phyloP scores from a whole-genome alignment of 2,888 invertebrate species.

The Xiphydria camelus region DNA sequence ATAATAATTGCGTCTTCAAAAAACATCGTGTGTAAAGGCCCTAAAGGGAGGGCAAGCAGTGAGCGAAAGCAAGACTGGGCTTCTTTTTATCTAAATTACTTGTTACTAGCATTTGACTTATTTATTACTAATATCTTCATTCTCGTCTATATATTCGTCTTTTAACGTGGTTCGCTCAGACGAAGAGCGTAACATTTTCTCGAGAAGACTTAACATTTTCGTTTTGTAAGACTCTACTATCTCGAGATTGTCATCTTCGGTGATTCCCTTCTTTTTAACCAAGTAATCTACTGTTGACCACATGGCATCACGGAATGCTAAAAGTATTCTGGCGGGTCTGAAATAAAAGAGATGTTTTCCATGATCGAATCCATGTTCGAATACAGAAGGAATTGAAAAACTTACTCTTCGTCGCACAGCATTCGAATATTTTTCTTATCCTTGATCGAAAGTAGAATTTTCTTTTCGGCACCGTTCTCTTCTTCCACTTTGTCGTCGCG shows the following conservation, averaged over 20 bases:
- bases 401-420: slow-evolving; percentile 55
- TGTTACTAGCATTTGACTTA: neutral
- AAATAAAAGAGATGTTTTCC: slow-evolving; percentile 51
- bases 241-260: too few relatives aligned
- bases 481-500: slow-evolving; percentile 21
- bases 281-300: slow-evolving; percentile 61
- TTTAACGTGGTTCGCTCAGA: neutral
- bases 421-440: slow-evolving; percentile 52
- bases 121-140: neutral
- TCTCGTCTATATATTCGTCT: neutral
- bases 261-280: slow-evolving; percentile 56
- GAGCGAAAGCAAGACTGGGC: too few relatives aligned
- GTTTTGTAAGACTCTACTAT: too few relatives aligned
- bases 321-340: slow-evolving; percentile 61
- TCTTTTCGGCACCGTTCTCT: slow-evolving; percentile 27
- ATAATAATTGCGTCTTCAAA: too few relatives aligned
- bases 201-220: too few relatives aligned
- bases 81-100: too few relatives aligned
- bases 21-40: too few relatives aligned
- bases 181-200: neutral
- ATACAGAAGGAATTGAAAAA: slow-evolving; percentile 22
- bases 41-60: too few relatives aligned
- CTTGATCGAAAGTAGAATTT: slow-evolving; percentile 48
- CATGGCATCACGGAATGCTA: slow-evolving; percentile 59
- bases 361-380: slow-evolving; percentile 9